phyloP scores from a whole-genome alignment of 1,140 invertebrate species.

The Lethrus apterus region DNA sequence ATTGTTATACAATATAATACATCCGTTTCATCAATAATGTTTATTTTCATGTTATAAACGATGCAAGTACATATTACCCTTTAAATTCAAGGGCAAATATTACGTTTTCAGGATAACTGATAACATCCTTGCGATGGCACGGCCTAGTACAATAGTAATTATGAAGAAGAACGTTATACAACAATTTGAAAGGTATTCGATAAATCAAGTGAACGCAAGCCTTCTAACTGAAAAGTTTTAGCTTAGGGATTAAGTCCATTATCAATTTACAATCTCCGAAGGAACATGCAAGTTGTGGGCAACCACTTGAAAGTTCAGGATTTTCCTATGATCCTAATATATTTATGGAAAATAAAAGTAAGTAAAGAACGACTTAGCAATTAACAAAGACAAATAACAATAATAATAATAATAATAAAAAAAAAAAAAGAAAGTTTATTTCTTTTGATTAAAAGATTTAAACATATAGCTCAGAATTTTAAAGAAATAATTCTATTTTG shows the following conservation, averaged over 20 bases:
- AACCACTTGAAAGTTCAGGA: conserved; percentile 59
- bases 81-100: conserved; percentile 4
- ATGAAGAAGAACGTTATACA: conserved; percentile 67
- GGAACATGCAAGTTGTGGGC: conserved; percentile 78
- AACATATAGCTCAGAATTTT: too few relatives aligned
- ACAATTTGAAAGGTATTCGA: conserved; percentile 64
- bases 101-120: conserved; percentile 72
- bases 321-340: conserved; percentile 70
- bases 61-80: not conserved
- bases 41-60: not conserved
- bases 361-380: conserved; percentile 37
- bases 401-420: not conserved
- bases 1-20: not conserved
- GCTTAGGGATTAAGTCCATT: conserved; percentile 71
- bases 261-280: conserved; percentile 78
- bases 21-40: conserved; percentile 5
- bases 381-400: too few relatives aligned
- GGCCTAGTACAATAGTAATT: conserved; percentile 68
- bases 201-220: not conserved
- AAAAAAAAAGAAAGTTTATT: not conserved
- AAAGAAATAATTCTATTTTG: too few relatives aligned
- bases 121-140: conserved; percentile 79
- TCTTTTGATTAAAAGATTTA: too few relatives aligned
- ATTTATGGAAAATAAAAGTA: conserved; percentile 81
- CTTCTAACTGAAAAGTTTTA: too few relatives aligned